Conservation (phyloP, 1,140 invertebrate species). For the Teleogryllus occipitalis region DNA sequence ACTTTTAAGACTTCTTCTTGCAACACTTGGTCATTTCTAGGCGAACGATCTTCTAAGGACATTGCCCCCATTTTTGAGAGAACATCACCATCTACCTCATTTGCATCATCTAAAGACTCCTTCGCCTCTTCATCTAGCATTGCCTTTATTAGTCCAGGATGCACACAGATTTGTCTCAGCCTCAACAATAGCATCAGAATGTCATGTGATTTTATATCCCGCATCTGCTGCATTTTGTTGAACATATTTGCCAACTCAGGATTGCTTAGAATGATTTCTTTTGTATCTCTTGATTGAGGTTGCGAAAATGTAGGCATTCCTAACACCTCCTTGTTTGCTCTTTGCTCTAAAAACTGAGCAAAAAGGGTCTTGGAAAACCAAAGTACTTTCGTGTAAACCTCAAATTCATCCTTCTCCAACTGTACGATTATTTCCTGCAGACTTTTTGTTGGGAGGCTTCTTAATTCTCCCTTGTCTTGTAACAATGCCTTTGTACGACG, state of each 20-base stretch:
- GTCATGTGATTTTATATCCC: slow-evolving; percentile 51
- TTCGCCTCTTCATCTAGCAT: slow-evolving; percentile 36
- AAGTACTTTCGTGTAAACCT: slow-evolving; percentile 64
- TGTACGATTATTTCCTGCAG: slow-evolving; percentile 46
- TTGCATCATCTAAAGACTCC: slow-evolving; percentile 32
- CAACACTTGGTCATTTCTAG: slow-evolving; percentile 23
- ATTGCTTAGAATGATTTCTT: slow-evolving; percentile 12
- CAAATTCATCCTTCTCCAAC: slow-evolving; percentile 60
- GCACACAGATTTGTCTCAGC: slow-evolving; percentile 79
- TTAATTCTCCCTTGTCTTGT: slow-evolving; percentile 46
- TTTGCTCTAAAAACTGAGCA: slow-evolving; percentile 63
- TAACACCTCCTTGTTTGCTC: slow-evolving; percentile 50
- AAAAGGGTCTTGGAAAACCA: slow-evolving; percentile 55
- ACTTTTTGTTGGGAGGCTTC: slow-evolving; percentile 56
- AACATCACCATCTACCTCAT: slow-evolving; percentile 43
- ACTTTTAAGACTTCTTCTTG: slow-evolving; percentile 8
- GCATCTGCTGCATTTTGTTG: slow-evolving; percentile 45
- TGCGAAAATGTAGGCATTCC: neutral
- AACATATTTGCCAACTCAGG: slow-evolving; percentile 40
- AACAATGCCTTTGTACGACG: slow-evolving; percentile 75
- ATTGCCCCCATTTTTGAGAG: slow-evolving; percentile 51
- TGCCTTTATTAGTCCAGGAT: slow-evolving; percentile 64
- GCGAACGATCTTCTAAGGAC: slow-evolving; percentile 33
- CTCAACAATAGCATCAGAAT: slow-evolving; percentile 76
- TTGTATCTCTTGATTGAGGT: slow-evolving; percentile 24